phyloP scores from a whole-genome alignment of 2,113 vertebrate genomes.

The Phalacrocorax pelagicus region DNA sequence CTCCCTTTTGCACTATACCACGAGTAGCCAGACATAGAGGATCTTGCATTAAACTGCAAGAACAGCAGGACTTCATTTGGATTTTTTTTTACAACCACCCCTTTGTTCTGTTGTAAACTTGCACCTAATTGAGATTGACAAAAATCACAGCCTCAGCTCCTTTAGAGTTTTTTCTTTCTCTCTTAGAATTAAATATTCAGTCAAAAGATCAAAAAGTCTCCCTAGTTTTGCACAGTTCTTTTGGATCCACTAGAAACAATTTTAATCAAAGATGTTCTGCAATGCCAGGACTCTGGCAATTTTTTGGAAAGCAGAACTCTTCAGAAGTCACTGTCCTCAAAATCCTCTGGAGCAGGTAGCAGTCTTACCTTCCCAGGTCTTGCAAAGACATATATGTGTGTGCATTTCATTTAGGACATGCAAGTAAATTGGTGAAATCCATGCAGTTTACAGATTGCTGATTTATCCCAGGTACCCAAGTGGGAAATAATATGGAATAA shows the following conservation, averaged over 20 bases:
- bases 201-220: not conserved
- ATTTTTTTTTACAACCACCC: not conserved
- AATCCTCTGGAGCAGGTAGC: not conserved
- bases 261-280: not conserved
- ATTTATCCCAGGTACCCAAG: not conserved
- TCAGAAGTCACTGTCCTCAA: not conserved
- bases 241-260: not conserved
- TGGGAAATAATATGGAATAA: not conserved
- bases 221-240: not conserved
- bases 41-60: not conserved
- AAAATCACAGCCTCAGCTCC: not conserved
- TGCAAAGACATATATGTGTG: rapidly evolving
- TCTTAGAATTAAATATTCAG: not conserved
- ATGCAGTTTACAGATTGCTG: not conserved
- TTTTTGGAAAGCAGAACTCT: not conserved
- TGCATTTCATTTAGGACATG: not conserved
- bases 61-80: not conserved
- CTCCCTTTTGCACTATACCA: not conserved
- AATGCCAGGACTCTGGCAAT: not conserved
- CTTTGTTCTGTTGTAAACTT: not conserved
- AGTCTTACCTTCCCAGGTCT: not conserved
- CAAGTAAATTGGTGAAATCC: not conserved
- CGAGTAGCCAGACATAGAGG: not conserved
- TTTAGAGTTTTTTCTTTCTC: not conserved
- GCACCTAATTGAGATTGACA: not conserved